These are phyloP conservation scores for Tragelaphus eurycerus DNA, from an alignment of 2,797 vertebrate species.

Conservation along the genomic window DNA sequence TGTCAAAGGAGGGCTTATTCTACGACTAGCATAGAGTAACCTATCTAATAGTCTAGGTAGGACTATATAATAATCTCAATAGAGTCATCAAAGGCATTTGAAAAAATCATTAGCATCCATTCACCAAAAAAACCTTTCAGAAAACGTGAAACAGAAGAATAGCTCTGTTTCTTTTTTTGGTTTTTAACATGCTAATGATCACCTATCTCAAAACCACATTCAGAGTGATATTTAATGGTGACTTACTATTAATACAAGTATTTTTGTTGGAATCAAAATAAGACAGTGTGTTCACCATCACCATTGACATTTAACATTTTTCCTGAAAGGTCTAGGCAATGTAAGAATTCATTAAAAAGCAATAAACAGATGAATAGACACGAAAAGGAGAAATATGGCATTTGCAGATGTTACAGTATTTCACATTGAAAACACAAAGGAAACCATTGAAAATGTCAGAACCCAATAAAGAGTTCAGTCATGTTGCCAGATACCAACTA, in stretches of 20 bases:
- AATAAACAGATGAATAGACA: neutral
- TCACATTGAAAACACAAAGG: neutral
- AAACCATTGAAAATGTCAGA: neutral
- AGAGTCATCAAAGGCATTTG: neutral
- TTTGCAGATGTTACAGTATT: neutral
- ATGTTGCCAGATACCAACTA: neutral
- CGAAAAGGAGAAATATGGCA: neutral
- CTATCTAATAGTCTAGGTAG: neutral
- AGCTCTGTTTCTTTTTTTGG: neutral
- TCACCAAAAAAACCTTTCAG: neutral
- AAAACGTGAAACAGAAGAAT: neutral
- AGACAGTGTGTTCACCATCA: neutral
- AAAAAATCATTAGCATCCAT: neutral
- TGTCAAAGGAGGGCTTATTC: too few species aligned
- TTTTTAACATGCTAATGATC: neutral
- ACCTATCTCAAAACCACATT: neutral
- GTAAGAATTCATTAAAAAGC: neutral
- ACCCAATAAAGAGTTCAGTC: neutral
- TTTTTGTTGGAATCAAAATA: conserved; percentile 18
- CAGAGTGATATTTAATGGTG: neutral
- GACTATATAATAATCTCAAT: neutral
- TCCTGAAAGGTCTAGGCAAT: neutral
- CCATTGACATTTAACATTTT: neutral
- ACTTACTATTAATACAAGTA: neutral
- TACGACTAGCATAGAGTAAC: neutral